Percentiles rank a stretch among this genome's conserved stretches.
Evolutionary conservation across 2,888 invertebrate genomes (phyloP).

Genomic region (Andrena haemorrhoa): DNA sequence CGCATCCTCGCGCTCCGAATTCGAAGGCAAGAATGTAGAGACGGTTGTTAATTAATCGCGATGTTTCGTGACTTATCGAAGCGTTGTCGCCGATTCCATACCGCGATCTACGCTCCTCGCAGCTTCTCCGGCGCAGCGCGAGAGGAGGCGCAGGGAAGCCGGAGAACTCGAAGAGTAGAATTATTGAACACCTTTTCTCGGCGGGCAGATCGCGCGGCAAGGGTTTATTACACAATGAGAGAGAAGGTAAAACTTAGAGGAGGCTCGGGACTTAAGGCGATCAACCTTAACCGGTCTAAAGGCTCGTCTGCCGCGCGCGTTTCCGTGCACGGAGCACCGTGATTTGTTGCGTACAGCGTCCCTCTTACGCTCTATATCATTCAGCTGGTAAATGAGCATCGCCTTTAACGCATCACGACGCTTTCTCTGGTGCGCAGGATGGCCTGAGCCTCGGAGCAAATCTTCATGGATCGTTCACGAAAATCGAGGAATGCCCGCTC

Average conservation of each 20-base stretch:
- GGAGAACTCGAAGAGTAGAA: conserved; percentile 23
- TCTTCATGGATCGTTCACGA: conserved; percentile 73
- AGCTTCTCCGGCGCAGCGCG: background rate
- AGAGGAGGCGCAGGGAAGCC: background rate
- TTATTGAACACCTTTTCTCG: conserved; percentile 48
- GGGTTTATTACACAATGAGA: conserved; percentile 55
- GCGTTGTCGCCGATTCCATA: background rate
- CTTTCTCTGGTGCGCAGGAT: conserved; percentile 55
- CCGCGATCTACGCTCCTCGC: background rate
- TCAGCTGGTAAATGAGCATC: conserved; percentile 54
- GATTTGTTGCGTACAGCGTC: conserved; percentile 57
- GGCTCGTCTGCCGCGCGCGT: conserved; percentile 35
- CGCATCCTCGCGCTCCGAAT: conserved; percentile 17
- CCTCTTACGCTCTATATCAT: conserved; percentile 57
- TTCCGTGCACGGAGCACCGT: conserved; percentile 44
- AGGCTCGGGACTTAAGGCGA: conserved; percentile 60
- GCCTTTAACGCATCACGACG: conserved; percentile 40
- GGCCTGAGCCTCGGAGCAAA: conserved; percentile 72
- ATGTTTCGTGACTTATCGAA: background rate
- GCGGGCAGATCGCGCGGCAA: conserved; percentile 33
- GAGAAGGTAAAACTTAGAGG: conserved; percentile 48
- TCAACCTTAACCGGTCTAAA: conserved; percentile 65
- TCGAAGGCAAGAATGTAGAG: too few relatives aligned
- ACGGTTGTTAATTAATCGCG: too few relatives aligned
- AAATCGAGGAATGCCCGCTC: conserved; percentile 64